Base-by-base conservation (phyloP, 2,113 vertebrate genomes). In the Rissa tridactyla region DNA sequence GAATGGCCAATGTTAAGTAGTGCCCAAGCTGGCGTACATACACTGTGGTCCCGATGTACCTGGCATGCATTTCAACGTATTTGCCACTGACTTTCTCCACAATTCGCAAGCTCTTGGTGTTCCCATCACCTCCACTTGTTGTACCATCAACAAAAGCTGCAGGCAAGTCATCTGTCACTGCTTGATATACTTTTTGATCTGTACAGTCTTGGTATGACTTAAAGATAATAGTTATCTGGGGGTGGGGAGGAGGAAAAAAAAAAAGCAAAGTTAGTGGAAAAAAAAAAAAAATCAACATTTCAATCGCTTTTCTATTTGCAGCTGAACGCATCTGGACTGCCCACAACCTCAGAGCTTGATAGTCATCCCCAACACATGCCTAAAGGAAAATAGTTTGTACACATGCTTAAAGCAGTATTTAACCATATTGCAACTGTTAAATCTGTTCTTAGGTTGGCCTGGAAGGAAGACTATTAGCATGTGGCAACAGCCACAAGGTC, bases 141-240 rank as follows among this genome's bases (percentile, higher is more conserved):
- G 99, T 99, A 65, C 99, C 99, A 20, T 99, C 99, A 69, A 99
- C 98, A 57, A 99, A 99, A 90, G 99, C 99, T 13, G 99, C 99
- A 0, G 99, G 99, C 57, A 99, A 98, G 97, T 99, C 99, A 87
- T 99, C 99, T 7, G 99, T 99, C 96, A 99, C 98, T 3, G 99
- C 99, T 86, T 99, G 99, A 98, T 99, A 99, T 2, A 99, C 99
- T 90, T 99, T 99, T 98, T 99, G 99, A 61, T 99, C 99, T 8
- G 99, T 99, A 81, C 99, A 99, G 68, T 99, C 99, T 68, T 98
- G 98, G 77, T 98, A 99, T 4, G 99, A 98, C 96, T 99, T 99
- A 97, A 99, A 99, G 96, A 99, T 99, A 83, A 99, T 97, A 16
- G 99, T 99, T 96, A 99, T 98, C 99, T 99, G 85, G 32, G 51